A percentile compares a stretch with the other conserved stretches of the same genome.
Evolutionary conservation across 2,797 vertebrate genomes (phyloP).

Genomic region (Schizopygopsis malacanthus): DNA sequence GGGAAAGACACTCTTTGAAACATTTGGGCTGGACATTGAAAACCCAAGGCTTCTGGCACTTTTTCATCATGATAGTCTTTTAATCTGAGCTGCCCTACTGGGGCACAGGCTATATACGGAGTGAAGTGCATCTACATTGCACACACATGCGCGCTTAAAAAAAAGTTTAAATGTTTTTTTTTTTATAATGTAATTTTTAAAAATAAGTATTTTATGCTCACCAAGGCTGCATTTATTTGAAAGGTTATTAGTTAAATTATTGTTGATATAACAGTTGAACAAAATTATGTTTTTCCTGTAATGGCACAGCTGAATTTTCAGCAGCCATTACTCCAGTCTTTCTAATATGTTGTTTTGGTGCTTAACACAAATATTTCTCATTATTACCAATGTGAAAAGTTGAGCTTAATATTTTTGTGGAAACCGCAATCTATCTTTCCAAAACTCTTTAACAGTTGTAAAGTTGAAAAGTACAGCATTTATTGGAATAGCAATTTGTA

Average conservation of each 20-base stretch:
- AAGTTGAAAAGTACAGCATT: not conserved
- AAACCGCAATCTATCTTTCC: not conserved
- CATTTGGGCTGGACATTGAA: not conserved
- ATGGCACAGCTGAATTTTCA: not conserved
- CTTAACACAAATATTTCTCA: not conserved
- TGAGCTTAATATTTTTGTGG: not conserved
- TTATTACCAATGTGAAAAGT: not conserved
- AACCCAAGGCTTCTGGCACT: not conserved
- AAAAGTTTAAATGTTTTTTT: too few relatives aligned
- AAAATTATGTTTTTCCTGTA: not conserved
- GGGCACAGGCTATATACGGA: not conserved
- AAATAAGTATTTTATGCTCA: not conserved
- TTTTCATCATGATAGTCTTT: not conserved
- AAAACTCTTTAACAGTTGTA: not conserved
- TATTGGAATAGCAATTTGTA: not conserved
- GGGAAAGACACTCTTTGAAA: slow-evolving; percentile 9
- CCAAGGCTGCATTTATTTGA: slow-evolving; percentile 4
- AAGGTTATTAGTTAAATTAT: too few relatives aligned
- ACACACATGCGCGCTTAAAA: too few relatives aligned
- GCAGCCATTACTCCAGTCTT: not conserved
- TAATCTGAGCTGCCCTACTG: not conserved
- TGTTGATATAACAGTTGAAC: too few relatives aligned
- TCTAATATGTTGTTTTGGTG: not conserved
- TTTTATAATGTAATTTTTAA: not conserved
- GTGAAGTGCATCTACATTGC: not conserved